These are phyloP conservation scores for Aldabrachelys gigantea DNA, from an alignment of 2,113 vertebrate genomes.

Conservation along the genomic window DNA sequence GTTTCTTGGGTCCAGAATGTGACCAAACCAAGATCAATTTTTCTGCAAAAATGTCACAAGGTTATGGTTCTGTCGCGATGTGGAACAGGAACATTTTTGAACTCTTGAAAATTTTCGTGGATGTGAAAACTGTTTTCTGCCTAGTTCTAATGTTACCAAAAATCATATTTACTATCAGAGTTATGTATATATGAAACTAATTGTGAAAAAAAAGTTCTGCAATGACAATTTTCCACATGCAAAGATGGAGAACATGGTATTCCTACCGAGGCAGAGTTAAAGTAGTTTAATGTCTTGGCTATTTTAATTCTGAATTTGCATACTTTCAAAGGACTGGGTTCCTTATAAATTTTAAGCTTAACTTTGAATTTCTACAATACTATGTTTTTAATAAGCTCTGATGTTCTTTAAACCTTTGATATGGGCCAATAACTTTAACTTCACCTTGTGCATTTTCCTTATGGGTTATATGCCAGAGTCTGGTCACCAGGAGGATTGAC, in stretches of 20 bases:
- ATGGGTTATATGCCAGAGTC: neutral
- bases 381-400: neutral
- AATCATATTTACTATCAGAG: neutral
- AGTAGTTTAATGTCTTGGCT: neutral
- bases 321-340: neutral
- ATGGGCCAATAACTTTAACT: neutral
- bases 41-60: neutral
- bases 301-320: neutral
- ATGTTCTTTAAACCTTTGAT: neutral
- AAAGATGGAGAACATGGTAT: neutral
- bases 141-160: neutral
- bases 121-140: neutral
- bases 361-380: neutral
- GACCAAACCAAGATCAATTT: too few species aligned
- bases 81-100: neutral
- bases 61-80: neutral
- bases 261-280: neutral
- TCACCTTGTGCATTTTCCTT: neutral
- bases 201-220: neutral
- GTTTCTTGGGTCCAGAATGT: too few species aligned
- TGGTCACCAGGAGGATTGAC: constrained; percentile 3
- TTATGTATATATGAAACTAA: neutral
- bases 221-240: neutral
- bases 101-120: neutral
- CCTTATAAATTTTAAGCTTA: neutral